These are phyloP conservation scores for Epizoanthus fatuus DNA, from an alignment of 92 coral and sea anemone species.

Conservation along the genomic window DNA sequence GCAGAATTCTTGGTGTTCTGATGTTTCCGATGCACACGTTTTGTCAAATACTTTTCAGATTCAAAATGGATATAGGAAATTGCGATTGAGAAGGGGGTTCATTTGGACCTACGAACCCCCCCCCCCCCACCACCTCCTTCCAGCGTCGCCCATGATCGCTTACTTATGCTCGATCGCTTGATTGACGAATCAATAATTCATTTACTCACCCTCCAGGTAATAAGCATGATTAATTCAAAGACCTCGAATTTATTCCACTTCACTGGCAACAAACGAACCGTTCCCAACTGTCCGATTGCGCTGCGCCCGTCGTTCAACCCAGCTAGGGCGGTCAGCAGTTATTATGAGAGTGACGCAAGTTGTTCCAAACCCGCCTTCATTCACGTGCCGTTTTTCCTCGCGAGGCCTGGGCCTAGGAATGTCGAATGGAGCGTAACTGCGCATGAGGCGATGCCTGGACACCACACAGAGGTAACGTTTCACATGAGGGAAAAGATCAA, in stretches of 20 bases:
- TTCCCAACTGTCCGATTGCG: conserved; percentile 88
- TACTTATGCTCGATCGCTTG: not conserved
- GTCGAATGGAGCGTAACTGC: conserved; percentile 94
- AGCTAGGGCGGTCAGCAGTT: conserved; percentile 78
- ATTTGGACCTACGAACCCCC: too few species aligned
- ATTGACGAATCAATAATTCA: not conserved
- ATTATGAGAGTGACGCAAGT: conserved; percentile 42
- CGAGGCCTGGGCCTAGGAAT: conserved; percentile 89
- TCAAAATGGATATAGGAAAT: too few species aligned
- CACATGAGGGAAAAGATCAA: not conserved
- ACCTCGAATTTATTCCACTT: conserved; percentile 79
- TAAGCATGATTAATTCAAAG: conserved; percentile 87
- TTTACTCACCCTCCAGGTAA: conserved; percentile 57
- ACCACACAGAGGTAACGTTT: conserved; percentile 84
- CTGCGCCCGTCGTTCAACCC: conserved; percentile 91
- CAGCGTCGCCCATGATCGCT: not conserved
- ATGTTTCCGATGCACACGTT: too few species aligned
- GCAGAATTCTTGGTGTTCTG: too few species aligned
- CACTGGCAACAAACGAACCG: conserved; percentile 78
- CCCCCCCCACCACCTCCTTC: too few species aligned
- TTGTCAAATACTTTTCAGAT: too few species aligned
- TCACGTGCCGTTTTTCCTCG: conserved; percentile 86
- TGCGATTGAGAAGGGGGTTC: too few species aligned
- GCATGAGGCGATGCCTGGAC: conserved; percentile 97
- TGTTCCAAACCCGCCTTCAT: conserved; percentile 71